These are phyloP conservation scores for Sinocyclocheilus grahami DNA, from an alignment of 2,113 vertebrate species.

Conservation along the genomic window DNA sequence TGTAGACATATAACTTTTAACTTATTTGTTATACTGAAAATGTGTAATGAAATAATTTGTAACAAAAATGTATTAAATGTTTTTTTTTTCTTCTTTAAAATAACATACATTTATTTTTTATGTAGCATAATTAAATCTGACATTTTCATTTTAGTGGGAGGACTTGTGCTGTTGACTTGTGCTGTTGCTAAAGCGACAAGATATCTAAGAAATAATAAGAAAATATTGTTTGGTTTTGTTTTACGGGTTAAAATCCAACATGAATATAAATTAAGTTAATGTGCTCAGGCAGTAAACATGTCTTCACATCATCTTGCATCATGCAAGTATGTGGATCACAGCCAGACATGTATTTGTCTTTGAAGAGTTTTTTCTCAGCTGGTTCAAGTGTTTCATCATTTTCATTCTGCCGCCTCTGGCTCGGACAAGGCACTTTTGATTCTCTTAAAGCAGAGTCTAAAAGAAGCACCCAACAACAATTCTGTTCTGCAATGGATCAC, in stretches of 20 bases:
- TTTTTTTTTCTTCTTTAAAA: too few relatives aligned
- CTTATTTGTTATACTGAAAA: too few relatives aligned
- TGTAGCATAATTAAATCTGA: background rate
- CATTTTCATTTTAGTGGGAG: background rate
- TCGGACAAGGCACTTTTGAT: constrained; percentile 8
- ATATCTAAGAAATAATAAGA: too few relatives aligned
- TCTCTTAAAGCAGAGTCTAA: constrained; percentile 1
- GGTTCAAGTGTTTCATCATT: constrained; percentile 40
- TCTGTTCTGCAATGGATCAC: constrained; percentile 18
- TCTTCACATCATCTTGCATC: constrained; percentile 39
- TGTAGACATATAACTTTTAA: too few relatives aligned
- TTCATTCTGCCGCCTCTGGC: background rate
- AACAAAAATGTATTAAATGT: too few relatives aligned
- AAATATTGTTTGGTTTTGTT: constrained; percentile 9
- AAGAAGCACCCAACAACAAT: constrained; percentile 32
- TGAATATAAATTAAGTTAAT: constrained; percentile 35
- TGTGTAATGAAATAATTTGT: too few relatives aligned
- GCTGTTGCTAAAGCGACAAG: background rate
- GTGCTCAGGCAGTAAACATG: constrained; percentile 19
- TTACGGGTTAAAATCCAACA: constrained; percentile 34
- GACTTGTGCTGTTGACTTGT: background rate
- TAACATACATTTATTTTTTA: too few relatives aligned
- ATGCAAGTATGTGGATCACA: constrained; percentile 17
- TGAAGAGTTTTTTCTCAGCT: constrained; percentile 20
- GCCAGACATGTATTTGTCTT: constrained; percentile 27